Conservation (phyloP, 2,888 invertebrate genomes). For the Prosapia bicincta region DNA sequence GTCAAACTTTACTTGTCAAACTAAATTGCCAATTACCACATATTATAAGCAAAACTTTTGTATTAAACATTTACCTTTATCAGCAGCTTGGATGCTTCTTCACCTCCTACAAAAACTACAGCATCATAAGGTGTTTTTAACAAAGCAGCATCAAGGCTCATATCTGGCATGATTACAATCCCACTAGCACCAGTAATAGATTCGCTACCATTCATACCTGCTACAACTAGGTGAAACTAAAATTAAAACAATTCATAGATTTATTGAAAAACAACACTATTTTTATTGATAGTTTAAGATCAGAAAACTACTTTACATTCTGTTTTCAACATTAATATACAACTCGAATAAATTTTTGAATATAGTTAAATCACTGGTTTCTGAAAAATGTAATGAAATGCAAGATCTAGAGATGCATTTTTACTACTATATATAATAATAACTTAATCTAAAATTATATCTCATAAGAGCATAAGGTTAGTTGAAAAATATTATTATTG, state of each 20-base stretch:
- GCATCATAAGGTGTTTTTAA: constrained; percentile 60
- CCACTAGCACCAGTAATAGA: constrained; percentile 80
- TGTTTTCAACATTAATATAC: no score
- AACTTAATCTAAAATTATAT: no score
- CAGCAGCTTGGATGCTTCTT: background rate
- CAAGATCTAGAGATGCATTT: no score
- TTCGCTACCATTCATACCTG: constrained; percentile 65
- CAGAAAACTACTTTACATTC: no score
- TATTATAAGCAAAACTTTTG: no score
- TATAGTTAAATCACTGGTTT: background rate
- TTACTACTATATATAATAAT: no score
- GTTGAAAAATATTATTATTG: no score
- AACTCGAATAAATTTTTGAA: background rate
- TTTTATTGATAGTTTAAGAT: no score
- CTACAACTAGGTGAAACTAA: constrained; percentile 76
- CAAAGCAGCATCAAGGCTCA: constrained; percentile 58
- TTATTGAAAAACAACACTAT: background rate
- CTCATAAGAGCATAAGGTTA: no score
- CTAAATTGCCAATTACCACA: no score
- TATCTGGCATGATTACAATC: constrained; percentile 77
- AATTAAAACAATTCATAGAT: constrained; percentile 32
- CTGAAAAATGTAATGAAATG: background rate
- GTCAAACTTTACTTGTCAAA: no score
- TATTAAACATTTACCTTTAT: constrained; percentile 5
- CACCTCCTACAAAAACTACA: constrained; percentile 90